Percentiles rank a stretch among this genome's conserved stretches.
phyloP scores from a whole-genome alignment of 2,113 vertebrate species.

The Myocastor coypus region DNA sequence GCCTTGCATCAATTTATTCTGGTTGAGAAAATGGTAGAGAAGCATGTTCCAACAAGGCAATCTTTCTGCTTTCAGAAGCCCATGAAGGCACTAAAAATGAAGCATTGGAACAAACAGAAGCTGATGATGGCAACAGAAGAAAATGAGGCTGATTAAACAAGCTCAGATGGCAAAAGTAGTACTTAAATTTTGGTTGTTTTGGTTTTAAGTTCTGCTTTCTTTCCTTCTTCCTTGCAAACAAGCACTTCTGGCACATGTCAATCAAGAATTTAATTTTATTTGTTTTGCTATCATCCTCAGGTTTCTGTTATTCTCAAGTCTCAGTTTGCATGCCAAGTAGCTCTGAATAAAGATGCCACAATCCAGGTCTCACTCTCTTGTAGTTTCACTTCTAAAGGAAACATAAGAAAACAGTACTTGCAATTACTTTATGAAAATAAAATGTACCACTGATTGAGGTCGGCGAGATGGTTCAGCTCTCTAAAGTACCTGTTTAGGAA shows the following conservation, averaged over 20 bases:
- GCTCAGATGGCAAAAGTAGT: conserved; percentile 60
- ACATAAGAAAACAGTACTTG: conserved; percentile 12
- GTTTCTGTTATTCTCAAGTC: conserved; percentile 59
- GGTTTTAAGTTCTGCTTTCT: conserved; percentile 68
- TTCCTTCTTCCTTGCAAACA: conserved; percentile 57
- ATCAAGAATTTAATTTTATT: conserved; percentile 74
- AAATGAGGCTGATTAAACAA: conserved; percentile 77
- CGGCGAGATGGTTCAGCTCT: too few species aligned
- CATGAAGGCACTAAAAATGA: conserved; percentile 73
- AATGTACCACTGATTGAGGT: not conserved
- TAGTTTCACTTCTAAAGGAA: conserved; percentile 20
- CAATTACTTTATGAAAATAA: conserved; percentile 10
- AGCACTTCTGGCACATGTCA: conserved; percentile 59
- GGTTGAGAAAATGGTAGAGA: conserved; percentile 59
- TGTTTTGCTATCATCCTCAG: conserved; percentile 66
- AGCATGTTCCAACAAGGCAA: conserved; percentile 52
- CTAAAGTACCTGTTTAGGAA: too few species aligned
- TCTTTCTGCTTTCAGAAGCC: conserved; percentile 76
- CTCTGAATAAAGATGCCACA: conserved; percentile 26
- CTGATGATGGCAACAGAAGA: conserved; percentile 76
- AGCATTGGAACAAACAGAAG: conserved; percentile 76
- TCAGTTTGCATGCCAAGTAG: conserved; percentile 55
- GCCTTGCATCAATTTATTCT: conserved; percentile 56
- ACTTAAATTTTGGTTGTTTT: conserved; percentile 69
- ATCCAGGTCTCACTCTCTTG: not conserved